These are phyloP conservation scores for Crypturellus undulatus DNA, from an alignment of 2,113 vertebrate species.

Conservation along the genomic window DNA sequence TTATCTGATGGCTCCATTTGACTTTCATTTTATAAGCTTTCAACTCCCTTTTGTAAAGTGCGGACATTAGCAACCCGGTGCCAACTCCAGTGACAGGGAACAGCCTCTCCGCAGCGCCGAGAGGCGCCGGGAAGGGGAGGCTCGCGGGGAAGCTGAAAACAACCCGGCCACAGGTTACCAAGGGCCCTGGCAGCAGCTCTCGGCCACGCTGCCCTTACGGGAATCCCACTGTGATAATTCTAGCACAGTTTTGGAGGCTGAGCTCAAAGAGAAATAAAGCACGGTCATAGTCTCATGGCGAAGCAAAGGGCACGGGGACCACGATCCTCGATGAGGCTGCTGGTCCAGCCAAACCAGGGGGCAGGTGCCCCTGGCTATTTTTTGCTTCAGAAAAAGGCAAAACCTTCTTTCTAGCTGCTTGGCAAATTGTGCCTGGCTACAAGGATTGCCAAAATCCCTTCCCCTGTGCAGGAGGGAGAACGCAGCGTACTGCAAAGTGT, in stretches of 20 bases:
- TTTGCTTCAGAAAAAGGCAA: neutral
- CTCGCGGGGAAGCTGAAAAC: neutral
- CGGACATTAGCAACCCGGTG: slow-evolving; percentile 16
- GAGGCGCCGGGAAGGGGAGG: neutral
- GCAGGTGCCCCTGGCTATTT: neutral
- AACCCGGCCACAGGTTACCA: neutral
- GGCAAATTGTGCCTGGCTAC: neutral
- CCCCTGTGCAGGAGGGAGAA: neutral
- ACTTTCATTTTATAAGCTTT: slow-evolving; percentile 68
- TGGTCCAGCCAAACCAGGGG: neutral
- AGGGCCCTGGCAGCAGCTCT: neutral
- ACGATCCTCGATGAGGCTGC: neutral
- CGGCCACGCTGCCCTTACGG: neutral
- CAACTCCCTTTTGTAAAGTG: slow-evolving; percentile 24
- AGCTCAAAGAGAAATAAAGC: slow-evolving; percentile 42
- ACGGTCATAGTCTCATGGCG: neutral
- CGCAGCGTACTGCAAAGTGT: neutral
- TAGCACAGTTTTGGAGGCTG: neutral
- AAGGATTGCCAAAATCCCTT: neutral
- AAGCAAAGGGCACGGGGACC: neutral
- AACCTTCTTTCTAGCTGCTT: neutral
- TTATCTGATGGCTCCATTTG: slow-evolving; percentile 75
- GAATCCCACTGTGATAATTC: neutral
- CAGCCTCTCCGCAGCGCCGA: neutral
- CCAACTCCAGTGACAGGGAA: slow-evolving; percentile 30